Conservation (phyloP, 2,113 vertebrate genomes). For the Callochromis pleurospilus region DNA sequence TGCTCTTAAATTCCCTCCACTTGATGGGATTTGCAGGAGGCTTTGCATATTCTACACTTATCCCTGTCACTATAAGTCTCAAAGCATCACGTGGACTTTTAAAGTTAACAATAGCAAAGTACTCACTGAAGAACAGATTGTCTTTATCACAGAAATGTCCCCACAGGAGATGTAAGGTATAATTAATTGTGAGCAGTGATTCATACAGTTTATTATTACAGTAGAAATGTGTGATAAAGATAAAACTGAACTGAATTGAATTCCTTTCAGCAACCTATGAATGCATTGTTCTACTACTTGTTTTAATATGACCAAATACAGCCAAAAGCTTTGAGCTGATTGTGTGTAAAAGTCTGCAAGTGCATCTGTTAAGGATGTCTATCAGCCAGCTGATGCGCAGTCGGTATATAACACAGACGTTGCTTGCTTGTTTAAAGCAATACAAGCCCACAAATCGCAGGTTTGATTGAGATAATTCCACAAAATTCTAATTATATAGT, state of each 20-base stretch:
- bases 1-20: conserved; percentile 26
- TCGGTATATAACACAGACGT: not conserved
- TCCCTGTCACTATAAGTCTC: conserved; percentile 31
- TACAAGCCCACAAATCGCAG: not conserved
- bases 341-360: not conserved
- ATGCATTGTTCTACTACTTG: not conserved
- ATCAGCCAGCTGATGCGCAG: too few relatives aligned
- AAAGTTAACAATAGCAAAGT: conserved; percentile 3
- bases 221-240: not conserved
- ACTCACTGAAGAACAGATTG: not conserved
- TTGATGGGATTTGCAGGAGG: conserved; percentile 44
- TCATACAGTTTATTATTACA: not conserved
- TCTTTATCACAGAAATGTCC: not conserved
- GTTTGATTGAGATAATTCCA: not conserved
- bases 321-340: not conserved
- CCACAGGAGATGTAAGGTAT: not conserved
- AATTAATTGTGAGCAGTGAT: not conserved
- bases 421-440: not conserved
- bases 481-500: not conserved
- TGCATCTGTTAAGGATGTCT: not conserved
- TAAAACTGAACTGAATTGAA: not conserved
- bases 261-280: not conserved
- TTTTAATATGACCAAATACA: not conserved
- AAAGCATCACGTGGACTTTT: conserved; percentile 15
- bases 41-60: conserved; percentile 44